Base-by-base conservation (phyloP, 2,797 vertebrate species). In the Platalea minor region DNA sequence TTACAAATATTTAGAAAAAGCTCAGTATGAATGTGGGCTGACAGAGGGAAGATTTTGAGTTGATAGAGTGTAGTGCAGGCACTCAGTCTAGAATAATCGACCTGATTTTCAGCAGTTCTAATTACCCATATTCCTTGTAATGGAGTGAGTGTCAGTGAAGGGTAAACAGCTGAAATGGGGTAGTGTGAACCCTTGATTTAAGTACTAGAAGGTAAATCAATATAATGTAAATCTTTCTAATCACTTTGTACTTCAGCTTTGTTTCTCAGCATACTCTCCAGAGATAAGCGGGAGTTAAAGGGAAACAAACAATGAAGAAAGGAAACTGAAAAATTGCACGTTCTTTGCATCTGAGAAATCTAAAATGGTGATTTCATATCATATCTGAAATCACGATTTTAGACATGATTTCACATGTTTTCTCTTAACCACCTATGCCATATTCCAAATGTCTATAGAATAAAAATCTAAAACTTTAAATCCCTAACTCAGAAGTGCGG, bases 211-310 rank as follows among this genome's bases (percentile, higher is more conserved):
- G 46, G 53, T 64, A 91, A 97, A 95, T 87, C 78, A 80, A 84
- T 69, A 48, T 10, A 92, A 94, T 50, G 77, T n/a, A 92, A 88
- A 75, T 88, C 78, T 96, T 89, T 31, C 53, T 91, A 80, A 96
- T 91, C 57, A 46, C 89, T 83, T 67, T 37, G 45, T 25, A 80
- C 48, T 85, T 89, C 41, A 75, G 67, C 26, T 83, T 77, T 83
- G 64, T 78, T 41, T 39, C 23, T 33, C 53, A 77, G 26, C 39
- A 65, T 6, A 26, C 37, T 43, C 63, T 88, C 78, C 51, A 70
- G 91, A 92, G 78, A 57, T 60, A 13, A 68, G 33, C 6, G 50
- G 35, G 13, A 43, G 5, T 45, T 78, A 78, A 74, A 80, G 21
- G 21, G 23, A 74, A 94, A 85, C 7, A 70, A 74, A 65, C 56